phyloP scores from a whole-genome alignment of 2,888 invertebrate species.

The Hecatera dysodea region DNA sequence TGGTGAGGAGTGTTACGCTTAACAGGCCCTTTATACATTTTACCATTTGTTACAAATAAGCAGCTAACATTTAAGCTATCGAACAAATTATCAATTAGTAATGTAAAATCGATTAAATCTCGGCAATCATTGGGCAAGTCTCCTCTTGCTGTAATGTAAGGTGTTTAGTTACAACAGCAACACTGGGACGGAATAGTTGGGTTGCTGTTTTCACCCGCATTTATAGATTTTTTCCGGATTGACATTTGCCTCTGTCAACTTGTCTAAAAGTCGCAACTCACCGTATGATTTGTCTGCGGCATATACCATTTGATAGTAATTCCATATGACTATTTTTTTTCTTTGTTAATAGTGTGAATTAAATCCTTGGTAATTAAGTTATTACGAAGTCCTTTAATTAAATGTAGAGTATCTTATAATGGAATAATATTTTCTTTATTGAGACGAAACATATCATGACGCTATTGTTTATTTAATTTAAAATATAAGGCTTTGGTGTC shows the following conservation, averaged over 20 bases:
- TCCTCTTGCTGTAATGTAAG: no score
- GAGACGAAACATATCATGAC: no score
- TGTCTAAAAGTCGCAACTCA: conserved; percentile 6
- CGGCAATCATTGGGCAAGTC: conserved; percentile 17
- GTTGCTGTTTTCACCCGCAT: conserved; percentile 7
- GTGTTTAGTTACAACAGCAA: no score
- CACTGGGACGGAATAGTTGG: conserved; percentile 22
- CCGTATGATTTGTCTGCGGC: conserved; percentile 21
- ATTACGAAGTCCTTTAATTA: no score
- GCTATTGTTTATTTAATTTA: no score
- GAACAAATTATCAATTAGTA: conserved; percentile 35
- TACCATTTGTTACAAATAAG: conserved; percentile 15
- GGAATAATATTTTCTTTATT: no score
- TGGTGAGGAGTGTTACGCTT: conserved; percentile 8
- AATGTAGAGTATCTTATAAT: no score
- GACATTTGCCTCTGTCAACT: conserved; percentile 24
- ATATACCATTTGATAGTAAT: conserved; percentile 26
- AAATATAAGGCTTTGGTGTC: no score
- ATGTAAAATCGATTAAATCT: conserved; percentile 1
- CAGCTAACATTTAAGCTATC: conserved; percentile 24
- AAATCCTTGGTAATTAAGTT: conserved; percentile 2
- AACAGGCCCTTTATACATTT: conserved; percentile 35
- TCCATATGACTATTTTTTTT: conserved; percentile 20
- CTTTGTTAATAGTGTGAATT: conserved; percentile 7
- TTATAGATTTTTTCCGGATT: conserved; percentile 24